These are phyloP conservation scores for Betta splendens DNA, from an alignment of 2,797 vertebrate species.

Conservation along the genomic window DNA sequence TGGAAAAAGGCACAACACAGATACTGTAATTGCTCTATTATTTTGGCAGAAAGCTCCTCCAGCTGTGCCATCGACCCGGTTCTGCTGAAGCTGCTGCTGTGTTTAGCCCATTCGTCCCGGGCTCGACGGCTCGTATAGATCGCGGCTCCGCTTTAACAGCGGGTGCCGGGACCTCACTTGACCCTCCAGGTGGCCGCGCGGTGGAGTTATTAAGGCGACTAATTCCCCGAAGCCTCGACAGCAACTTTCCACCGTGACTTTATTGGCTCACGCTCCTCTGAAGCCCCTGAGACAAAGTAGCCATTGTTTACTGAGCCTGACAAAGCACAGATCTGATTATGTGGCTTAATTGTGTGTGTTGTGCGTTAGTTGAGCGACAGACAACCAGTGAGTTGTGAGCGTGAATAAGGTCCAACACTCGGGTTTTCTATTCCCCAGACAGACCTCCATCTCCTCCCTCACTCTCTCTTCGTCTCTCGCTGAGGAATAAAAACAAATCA, in stretches of 20 bases:
- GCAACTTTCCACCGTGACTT: slow-evolving; percentile 43
- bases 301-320: slow-evolving; percentile 49
- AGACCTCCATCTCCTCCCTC: slow-evolving; percentile 13
- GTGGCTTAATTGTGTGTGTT: slow-evolving; percentile 22
- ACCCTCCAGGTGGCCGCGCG: slow-evolving; percentile 49
- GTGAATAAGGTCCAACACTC: slow-evolving; percentile 65
- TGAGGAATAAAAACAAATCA: slow-evolving; percentile 35
- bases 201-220: slow-evolving; percentile 19
- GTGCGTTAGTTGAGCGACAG: slow-evolving; percentile 20
- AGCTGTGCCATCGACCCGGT: slow-evolving; percentile 60
- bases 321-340: slow-evolving; percentile 39
- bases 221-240: slow-evolving; percentile 14
- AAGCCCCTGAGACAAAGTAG: slow-evolving; percentile 39
- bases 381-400: slow-evolving; percentile 49
- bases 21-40: slow-evolving; percentile 52
- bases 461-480: slow-evolving; percentile 5
- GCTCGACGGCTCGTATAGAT: too few species aligned
- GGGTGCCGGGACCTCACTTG: slow-evolving; percentile 44
- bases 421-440: slow-evolving; percentile 48
- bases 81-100: too few species aligned
- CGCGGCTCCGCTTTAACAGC: slow-evolving; percentile 10
- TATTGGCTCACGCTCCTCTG: slow-evolving; percentile 23
- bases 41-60: slow-evolving; percentile 61
- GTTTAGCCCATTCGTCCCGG: too few species aligned
- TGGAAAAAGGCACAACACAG: slow-evolving; percentile 42